Conservation (phyloP, 2,113 vertebrate genomes). For the Thryonomys swinderianus region DNA sequence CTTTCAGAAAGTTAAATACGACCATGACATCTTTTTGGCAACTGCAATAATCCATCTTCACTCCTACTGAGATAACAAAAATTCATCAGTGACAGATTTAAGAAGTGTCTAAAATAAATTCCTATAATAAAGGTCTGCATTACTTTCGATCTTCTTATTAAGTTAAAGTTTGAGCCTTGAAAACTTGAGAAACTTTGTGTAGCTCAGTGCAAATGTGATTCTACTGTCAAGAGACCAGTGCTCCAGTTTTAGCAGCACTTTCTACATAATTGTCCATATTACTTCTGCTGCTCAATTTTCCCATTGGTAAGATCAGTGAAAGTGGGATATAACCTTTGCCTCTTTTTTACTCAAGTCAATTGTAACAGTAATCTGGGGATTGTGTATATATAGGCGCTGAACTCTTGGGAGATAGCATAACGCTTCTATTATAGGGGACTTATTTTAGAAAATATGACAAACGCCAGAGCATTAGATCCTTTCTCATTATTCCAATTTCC, state of each 20-base stretch:
- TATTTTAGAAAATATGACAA: slow-evolving; percentile 41
- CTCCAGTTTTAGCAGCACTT: not conserved
- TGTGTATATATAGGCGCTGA: not conserved
- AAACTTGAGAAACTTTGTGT: not conserved
- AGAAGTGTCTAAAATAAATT: not conserved
- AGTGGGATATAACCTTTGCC: not conserved
- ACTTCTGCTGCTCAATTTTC: not conserved
- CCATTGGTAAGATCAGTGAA: not conserved
- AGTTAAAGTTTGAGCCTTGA: not conserved
- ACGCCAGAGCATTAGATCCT: not conserved
- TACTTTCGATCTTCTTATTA: not conserved
- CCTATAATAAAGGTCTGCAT: not conserved
- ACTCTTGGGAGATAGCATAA: not conserved
- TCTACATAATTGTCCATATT: not conserved
- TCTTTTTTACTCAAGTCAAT: not conserved
- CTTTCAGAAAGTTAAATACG: not conserved
- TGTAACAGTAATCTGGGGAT: not conserved
- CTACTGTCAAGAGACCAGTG: not conserved
- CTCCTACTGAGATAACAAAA: not conserved
- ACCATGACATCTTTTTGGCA: not conserved
- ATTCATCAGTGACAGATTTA: not conserved
- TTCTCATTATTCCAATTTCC: not conserved
- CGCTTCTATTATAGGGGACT: not conserved
- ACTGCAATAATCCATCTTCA: not conserved
- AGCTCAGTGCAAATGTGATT: not conserved